A percentile compares a stretch with the other conserved stretches of the same genome.
Conservation (phyloP, 2,888 invertebrate species). For the Sesamia inferens region DNA sequence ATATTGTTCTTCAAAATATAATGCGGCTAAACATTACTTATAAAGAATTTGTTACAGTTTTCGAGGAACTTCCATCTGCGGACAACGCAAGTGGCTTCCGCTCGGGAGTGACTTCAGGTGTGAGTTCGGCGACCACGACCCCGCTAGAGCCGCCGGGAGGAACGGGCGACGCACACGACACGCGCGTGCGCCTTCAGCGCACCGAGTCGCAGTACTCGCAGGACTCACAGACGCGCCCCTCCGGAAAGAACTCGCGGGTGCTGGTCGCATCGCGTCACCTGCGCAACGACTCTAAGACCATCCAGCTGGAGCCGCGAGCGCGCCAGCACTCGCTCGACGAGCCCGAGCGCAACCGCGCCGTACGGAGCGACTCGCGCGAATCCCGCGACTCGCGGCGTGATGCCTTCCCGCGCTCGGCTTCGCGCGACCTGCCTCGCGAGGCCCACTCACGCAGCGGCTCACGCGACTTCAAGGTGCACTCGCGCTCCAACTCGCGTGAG, state of each 20-base stretch:
- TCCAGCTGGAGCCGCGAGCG: constrained; percentile 90
- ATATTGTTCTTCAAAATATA: neutral
- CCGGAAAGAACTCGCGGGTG: constrained; percentile 80
- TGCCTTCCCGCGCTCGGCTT: constrained; percentile 72
- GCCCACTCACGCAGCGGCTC: constrained; percentile 75
- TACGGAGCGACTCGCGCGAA: constrained; percentile 74
- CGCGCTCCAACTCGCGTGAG: constrained; percentile 88
- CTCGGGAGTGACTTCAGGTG: constrained; percentile 82
- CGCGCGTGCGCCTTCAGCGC: constrained; percentile 75
- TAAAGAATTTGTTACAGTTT: constrained; percentile 88
- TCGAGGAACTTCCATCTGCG: constrained; percentile 92
- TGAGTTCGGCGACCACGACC: constrained; percentile 82
- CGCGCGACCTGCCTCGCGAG: constrained; percentile 62
- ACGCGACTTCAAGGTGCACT: constrained; percentile 82
- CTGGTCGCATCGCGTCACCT: constrained; percentile 89
- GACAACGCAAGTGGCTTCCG: constrained; percentile 88
- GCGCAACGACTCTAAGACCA: constrained; percentile 91
- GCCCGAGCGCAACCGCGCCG: constrained; percentile 71
- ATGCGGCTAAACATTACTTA: neutral
- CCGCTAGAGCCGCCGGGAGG: constrained; percentile 75
- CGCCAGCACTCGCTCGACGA: constrained; percentile 82
- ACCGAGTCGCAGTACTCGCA: constrained; percentile 86
- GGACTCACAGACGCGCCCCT: constrained; percentile 71
- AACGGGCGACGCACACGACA: constrained; percentile 54
- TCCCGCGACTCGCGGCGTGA: constrained; percentile 69